phyloP scores from a whole-genome alignment of 2,797 vertebrate genomes.

The Chaetophractus vellerosus region DNA sequence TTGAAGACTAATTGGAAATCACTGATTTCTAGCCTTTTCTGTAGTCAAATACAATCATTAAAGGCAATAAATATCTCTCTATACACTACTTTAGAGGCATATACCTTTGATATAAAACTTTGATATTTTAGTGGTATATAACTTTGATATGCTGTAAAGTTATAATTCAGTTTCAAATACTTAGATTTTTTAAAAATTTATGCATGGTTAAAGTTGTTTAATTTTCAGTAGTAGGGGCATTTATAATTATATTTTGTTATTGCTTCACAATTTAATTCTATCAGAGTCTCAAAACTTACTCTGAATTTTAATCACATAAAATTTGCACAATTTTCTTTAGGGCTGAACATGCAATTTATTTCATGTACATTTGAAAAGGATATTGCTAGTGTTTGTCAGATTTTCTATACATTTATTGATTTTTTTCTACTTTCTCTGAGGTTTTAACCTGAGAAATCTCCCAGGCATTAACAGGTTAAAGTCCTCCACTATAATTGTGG shows the following conservation, averaged over 20 bases:
- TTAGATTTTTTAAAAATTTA: neutral
- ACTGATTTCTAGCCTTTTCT: neutral
- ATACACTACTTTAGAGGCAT: neutral
- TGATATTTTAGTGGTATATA: neutral
- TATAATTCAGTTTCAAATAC: neutral
- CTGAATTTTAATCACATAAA: neutral
- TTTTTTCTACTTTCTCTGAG: neutral
- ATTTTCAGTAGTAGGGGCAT: too few relatives aligned
- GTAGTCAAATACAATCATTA: neutral
- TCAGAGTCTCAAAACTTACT: neutral
- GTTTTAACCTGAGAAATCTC: neutral
- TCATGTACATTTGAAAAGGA: neutral
- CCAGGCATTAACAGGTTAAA: neutral
- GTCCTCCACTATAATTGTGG: neutral
- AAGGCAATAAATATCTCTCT: neutral
- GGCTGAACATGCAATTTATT: neutral
- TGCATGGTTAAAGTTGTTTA: neutral
- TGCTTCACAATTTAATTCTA: neutral
- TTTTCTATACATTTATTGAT: neutral
- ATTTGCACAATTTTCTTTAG: neutral
- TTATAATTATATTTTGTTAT: too few relatives aligned
- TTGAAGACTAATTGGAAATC: neutral
- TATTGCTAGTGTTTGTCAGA: neutral
- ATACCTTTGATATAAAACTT: neutral
- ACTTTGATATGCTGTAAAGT: neutral